Base-by-base conservation (phyloP, 1,140 invertebrate species). In the Cotesia vestalis region DNA sequence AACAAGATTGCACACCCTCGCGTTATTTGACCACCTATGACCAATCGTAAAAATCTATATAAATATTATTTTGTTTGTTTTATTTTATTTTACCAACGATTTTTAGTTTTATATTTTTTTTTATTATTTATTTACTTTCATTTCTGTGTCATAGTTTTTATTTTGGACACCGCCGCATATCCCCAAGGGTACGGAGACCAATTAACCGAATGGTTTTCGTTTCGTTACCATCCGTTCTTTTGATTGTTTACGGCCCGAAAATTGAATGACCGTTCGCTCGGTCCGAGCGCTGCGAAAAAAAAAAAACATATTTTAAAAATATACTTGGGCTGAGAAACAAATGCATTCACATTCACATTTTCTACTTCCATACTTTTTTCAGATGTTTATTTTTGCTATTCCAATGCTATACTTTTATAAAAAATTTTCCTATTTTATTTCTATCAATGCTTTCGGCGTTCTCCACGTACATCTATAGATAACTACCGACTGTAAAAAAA, bases 201-300 rank as follows among this genome's bases (percentile, higher is more conserved):
- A 75, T 75, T 78, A 67, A 72, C 68, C 68, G 69, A 71, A 63
- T 61, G 71, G 38, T 71, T 69, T 68, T 71, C 69, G 69, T 68
- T 75, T 64, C 74, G 52, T 73, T 73, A 71, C 71, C 61, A 46
- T 51, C 59, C 74, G 67, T 71, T 75, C 72, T 69, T 75, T 73
- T 71, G 69, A 73, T 73, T 75, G 74, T 73, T 75, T 73, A 73
- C 66, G 59, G 55, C 55, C 9, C 17, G 69, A 69, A 73, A 68
- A 73, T 71, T 71, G 59, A 73, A 71, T 60, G 61, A 69, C 67
- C 57, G 64, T 62, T 72, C 64, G 64, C 71, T 72, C 64, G 64
- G 64, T 72, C 27, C 38, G 38, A n/a, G 38, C 51, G 38, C 27
- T 27, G 14, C 63, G 5, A 38, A 52, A 59, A 34, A 66, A 66